Base-by-base conservation (phyloP, 1,140 invertebrate species). In the Drosophila lacertosa region DNA sequence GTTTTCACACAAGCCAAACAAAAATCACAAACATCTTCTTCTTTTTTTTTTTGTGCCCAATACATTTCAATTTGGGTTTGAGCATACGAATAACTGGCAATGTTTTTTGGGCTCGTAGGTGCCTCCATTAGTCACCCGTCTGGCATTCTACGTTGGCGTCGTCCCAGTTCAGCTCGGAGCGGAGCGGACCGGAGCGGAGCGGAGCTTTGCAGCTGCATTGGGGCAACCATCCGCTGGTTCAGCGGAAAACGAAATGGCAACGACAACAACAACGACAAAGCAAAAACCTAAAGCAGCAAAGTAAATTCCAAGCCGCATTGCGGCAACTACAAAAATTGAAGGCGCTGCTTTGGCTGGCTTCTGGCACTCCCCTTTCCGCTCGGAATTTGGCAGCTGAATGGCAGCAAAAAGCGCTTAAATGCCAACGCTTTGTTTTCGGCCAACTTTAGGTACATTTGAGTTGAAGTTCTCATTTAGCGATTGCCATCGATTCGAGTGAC, bases 361-460 rank as follows among this genome's bases (percentile, higher is more conserved):
- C 63, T 72, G 66, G 59, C 71, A 83, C 80, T 83, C 79, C 79
- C 68, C 71, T 72, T 75, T 22, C 79, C 66, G 53, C 39, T 67
- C 44, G 74, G 72, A 70, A 71, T 74, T 70, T 74, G 11, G 59
- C 20, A 45, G 39, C 47, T 45, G 48, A 65, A 68, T 58, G 53
- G 67, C 53, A 73, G 67, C 53, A 73, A 66, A 58, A 64, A 26
- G 65, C 45, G 51, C 37, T 57, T 82, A 78, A 83, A 79, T 84
- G 79, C 79, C 80, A 83, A 69, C 40, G 10, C 45, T 65, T 58
- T 74, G 6, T 60, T 55, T 74, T 82, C 66, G 60, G 64, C 74
- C 71, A 81, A 57, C 57, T 60, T 48, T 18, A 42, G 37, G 26
- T 72, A 33, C 51, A 37, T 63, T 77, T 67, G 33, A 35, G 48